phyloP scores from a whole-genome alignment of 2,888 invertebrate species.

The Entomobrya proxima region DNA sequence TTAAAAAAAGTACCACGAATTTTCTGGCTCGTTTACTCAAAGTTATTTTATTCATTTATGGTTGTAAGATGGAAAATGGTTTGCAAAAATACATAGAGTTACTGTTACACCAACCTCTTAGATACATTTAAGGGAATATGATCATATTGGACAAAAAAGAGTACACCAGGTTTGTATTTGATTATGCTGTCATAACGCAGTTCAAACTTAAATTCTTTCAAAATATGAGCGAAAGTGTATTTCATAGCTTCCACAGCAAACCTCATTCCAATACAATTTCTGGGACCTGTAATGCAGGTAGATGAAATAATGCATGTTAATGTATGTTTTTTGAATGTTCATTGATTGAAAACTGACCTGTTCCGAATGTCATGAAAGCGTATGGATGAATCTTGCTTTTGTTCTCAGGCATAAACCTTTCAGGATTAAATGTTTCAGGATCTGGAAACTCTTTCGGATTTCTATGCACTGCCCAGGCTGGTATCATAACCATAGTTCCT shows the following conservation, averaged over 20 bases:
- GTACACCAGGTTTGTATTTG: slow-evolving; percentile 65
- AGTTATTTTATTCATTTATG: background rate
- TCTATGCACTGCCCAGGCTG: slow-evolving; percentile 62
- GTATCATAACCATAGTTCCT: slow-evolving; percentile 61
- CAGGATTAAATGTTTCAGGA: slow-evolving; percentile 60
- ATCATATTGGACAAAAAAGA: slow-evolving; percentile 70
- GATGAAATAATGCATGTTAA: background rate
- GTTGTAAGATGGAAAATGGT: background rate
- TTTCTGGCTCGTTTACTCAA: background rate
- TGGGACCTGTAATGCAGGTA: background rate
- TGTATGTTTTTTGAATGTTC: background rate
- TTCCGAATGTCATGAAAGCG: slow-evolving; percentile 60
- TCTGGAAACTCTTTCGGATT: slow-evolving; percentile 52
- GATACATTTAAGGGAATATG: slow-evolving; percentile 61
- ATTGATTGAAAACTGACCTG: slow-evolving; percentile 56
- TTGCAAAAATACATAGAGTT: background rate
- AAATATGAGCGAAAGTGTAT: slow-evolving; percentile 56
- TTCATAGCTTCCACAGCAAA: slow-evolving; percentile 69
- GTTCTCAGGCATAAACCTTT: slow-evolving; percentile 63
- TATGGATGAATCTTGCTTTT: slow-evolving; percentile 59
- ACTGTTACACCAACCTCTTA: slow-evolving; percentile 25
- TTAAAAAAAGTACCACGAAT: slow-evolving; percentile 4
- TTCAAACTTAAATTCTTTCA: slow-evolving; percentile 65
- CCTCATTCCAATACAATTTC: slow-evolving; percentile 53
- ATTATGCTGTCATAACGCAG: slow-evolving; percentile 55